Conservation (phyloP, 2,888 invertebrate species). For the Aspidiotus rigidus region DNA sequence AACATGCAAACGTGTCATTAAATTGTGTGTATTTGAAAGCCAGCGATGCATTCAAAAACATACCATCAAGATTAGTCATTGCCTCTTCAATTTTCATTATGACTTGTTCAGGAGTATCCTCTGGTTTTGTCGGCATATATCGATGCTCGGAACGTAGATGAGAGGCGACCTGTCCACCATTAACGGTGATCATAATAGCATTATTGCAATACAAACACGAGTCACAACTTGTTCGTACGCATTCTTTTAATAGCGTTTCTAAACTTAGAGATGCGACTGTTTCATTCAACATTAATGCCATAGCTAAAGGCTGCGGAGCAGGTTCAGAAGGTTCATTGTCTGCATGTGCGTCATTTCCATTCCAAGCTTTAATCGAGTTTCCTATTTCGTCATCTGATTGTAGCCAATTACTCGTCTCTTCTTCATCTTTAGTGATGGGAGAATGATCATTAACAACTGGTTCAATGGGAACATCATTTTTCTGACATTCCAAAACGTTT, state of each 20-base stretch:
- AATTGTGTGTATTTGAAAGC: conserved; percentile 49
- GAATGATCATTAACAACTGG: background rate
- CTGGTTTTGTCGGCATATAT: conserved; percentile 64
- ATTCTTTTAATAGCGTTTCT: conserved; percentile 61
- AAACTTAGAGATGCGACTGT: conserved; percentile 66
- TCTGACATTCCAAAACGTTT: too few species aligned
- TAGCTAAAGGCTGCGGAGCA: conserved; percentile 46
- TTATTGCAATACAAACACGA: conserved; percentile 78
- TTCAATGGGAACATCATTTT: background rate
- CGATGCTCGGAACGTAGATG: conserved; percentile 72
- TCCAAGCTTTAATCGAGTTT: background rate
- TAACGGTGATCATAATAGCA: conserved; percentile 73
- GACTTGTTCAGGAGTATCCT: conserved; percentile 53
- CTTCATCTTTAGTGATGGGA: background rate
- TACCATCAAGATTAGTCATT: conserved; percentile 52
- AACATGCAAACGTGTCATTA: conserved; percentile 71
- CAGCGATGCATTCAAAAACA: conserved; percentile 64
- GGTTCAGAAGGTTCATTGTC: conserved; percentile 51
- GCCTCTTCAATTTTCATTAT: conserved; percentile 53
- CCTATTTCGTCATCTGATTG: background rate
- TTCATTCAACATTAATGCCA: conserved; percentile 63
- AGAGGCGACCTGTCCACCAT: conserved; percentile 67
- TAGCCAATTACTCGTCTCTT: background rate
- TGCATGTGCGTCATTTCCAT: background rate
- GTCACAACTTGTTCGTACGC: conserved; percentile 58